Base-by-base conservation (phyloP, 2,888 invertebrate genomes). In the Caenorhabditis imperialis region DNA sequence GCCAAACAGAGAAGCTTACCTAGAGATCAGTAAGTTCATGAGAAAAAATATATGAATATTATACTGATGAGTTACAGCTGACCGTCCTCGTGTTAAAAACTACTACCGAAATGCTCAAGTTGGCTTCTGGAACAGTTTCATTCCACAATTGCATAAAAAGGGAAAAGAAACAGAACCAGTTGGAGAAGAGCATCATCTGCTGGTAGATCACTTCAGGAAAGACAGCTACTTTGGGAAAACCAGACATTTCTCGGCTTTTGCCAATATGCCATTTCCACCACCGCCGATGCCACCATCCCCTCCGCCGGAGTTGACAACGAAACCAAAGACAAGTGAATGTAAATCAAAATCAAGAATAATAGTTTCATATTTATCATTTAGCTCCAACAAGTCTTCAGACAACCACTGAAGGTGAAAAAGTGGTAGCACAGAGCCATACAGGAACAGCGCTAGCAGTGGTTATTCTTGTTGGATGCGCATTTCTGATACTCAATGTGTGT, bases 231-330 rank as follows among this genome's bases (percentile, higher is more conserved):
- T 80, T 54, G 88, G 88, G 16, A 77, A 78, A 10, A 83, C 85
- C 4, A 77, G 85, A 7, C 85, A 86, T 20, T 85, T 81, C 50
- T 79, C 83, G 3, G 74, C 79, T n/a, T 77, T 76, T 40, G 62
- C 78, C 53, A 84, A 85, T 47, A 67, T 84, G 30, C 86, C 86
- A 12, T 85, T 87, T 48, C 86, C 87, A 18, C 84, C 86, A 14
- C 88, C 87, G 25, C 86, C 87, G 22, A 72, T 86, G 80, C 87
- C 88, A 10, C 87, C 87, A 8, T 81, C 87, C 5, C 85, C 86
- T 1, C 79, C 77, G 8, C 79, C 81, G 12, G 73, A 79, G 53
- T 33, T 69, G 25, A 58, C 80, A 1, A 78, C 78, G n/a, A 78
- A 79, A 30, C 61, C 72, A 12, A 75, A 77, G 10, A 48, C 79